A percentile compares a stretch with the other conserved stretches of the same genome.
Evolutionary conservation across 2,113 vertebrate genomes (phyloP).

Genomic region (Leucopternis melanops): DNA sequence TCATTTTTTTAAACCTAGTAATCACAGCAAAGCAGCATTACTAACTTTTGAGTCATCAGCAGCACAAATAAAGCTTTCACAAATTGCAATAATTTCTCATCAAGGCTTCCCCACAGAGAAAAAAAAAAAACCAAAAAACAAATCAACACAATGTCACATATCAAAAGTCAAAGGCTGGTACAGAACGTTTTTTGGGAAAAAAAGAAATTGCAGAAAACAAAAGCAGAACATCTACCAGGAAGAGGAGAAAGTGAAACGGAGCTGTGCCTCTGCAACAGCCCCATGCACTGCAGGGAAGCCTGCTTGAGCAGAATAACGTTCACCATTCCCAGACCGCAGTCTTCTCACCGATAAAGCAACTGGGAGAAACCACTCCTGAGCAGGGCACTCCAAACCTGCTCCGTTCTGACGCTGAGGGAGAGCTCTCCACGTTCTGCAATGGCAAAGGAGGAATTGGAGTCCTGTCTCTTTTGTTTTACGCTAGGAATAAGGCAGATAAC

Average conservation of each 20-base stretch:
- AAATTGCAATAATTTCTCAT: conserved; percentile 35
- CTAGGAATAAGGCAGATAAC: background rate
- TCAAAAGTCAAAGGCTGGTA: background rate
- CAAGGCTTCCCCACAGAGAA: conserved; percentile 40
- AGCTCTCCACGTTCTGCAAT: accelerated
- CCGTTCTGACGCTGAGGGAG: background rate
- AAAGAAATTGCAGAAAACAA: background rate
- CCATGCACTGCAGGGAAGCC: background rate
- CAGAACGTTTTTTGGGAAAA: background rate
- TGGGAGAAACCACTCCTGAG: no score
- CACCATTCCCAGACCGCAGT: background rate
- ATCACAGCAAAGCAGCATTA: conserved; percentile 34
- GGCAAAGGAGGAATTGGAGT: accelerated
- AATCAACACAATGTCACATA: background rate
- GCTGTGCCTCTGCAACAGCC: background rate
- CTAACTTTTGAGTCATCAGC: conserved; percentile 54
- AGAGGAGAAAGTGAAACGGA: background rate
- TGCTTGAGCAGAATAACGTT: background rate
- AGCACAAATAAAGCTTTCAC: conserved; percentile 56
- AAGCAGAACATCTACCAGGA: background rate
- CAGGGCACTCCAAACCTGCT: background rate
- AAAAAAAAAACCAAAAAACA: background rate
- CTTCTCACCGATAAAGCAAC: accelerated
- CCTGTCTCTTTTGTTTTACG: accelerated
- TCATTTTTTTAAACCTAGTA: conserved; percentile 5